Evolutionary conservation across 2,797 vertebrate species (phyloP).

Genomic region (Rhabdophis nuchalis): DNA sequence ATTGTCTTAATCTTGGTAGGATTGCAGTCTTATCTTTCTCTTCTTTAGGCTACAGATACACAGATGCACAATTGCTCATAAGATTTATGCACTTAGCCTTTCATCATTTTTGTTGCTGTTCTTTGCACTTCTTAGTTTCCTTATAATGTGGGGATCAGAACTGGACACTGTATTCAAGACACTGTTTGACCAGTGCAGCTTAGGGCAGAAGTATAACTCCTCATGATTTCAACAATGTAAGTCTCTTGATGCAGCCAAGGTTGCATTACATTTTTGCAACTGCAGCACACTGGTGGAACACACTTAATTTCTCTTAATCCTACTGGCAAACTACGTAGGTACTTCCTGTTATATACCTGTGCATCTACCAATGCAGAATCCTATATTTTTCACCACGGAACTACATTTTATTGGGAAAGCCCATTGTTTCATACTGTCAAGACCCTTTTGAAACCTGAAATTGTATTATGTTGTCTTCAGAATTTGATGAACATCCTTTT

Average conservation of each 20-base stretch:
- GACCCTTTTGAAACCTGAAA: neutral
- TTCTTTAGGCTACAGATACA: neutral
- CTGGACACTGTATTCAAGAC: neutral
- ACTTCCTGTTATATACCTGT: neutral
- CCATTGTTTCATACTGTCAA: neutral
- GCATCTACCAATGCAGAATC: neutral
- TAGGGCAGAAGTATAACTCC: neutral
- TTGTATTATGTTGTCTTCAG: neutral
- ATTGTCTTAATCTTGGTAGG: neutral
- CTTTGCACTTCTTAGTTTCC: neutral
- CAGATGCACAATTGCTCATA: neutral
- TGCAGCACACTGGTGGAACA: neutral
- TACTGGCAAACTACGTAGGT: neutral
- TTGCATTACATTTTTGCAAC: neutral
- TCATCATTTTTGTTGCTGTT: neutral
- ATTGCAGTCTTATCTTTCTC: neutral
- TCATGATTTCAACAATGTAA: neutral
- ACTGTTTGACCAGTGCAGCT: neutral
- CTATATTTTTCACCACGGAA: neutral
- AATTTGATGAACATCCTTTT: neutral
- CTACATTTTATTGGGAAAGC: neutral
- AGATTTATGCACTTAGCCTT: neutral
- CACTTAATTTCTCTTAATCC: neutral
- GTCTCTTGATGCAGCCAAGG: neutral
- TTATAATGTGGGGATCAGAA: neutral